Evolutionary conservation across 2,113 vertebrate genomes (phyloP).

Genomic region (Tinamus guttatus): DNA sequence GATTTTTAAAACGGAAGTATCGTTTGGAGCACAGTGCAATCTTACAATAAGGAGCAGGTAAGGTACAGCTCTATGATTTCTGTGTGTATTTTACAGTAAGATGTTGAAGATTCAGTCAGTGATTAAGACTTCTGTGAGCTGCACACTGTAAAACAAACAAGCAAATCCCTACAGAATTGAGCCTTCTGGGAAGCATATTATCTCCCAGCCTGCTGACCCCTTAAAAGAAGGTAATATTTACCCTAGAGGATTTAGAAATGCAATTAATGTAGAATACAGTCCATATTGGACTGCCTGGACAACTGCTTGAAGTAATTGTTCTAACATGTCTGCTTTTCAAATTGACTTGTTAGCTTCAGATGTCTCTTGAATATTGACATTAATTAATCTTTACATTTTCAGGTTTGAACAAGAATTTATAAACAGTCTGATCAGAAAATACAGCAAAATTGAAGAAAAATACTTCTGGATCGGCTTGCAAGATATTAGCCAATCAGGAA

Average conservation of each 20-base stretch:
- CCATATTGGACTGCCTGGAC: background rate
- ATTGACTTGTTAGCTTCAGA: background rate
- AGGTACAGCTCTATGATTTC: background rate
- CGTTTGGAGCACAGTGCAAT: constrained; percentile 88
- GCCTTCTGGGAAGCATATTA: background rate
- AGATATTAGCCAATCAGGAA: constrained; percentile 82
- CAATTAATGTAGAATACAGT: background rate
- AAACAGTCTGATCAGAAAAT: constrained; percentile 86
- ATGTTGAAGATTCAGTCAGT: background rate
- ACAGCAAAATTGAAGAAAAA: constrained; percentile 71
- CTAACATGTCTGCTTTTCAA: background rate
- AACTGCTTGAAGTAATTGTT: background rate
- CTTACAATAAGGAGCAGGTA: constrained; percentile 90
- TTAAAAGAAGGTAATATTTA: background rate
- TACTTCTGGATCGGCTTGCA: constrained; percentile 93
- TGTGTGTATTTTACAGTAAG: background rate
- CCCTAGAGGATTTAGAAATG: background rate
- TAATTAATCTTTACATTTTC: constrained; percentile 3
- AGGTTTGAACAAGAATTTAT: constrained; percentile 97
- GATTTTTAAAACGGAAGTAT: constrained; percentile 77
- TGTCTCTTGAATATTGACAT: constrained; percentile 17
- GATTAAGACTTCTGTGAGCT: background rate
- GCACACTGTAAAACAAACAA: background rate
- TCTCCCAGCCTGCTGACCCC: background rate
- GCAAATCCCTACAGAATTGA: background rate